Evolutionary conservation across 2,888 invertebrate species (phyloP).

Genomic region (Macrophya alboannulata): DNA sequence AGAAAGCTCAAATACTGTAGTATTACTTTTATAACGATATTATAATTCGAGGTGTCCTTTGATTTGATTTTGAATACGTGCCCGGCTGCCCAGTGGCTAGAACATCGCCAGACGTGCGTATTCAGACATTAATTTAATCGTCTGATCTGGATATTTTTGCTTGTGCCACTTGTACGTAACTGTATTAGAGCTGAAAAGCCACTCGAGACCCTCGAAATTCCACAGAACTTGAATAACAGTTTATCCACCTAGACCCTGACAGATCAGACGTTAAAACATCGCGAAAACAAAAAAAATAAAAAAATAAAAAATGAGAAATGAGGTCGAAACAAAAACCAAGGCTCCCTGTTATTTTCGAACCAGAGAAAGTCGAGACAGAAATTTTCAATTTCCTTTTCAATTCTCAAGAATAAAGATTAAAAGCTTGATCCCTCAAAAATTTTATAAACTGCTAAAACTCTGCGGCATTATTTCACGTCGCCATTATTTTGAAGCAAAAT

Average conservation of each 20-base stretch:
- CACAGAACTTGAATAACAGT: constrained; percentile 1
- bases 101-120: neutral
- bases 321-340: neutral
- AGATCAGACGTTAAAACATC: neutral
- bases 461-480: neutral
- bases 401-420: neutral
- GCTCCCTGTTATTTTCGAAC: neutral
- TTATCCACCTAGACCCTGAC: constrained; percentile 18
- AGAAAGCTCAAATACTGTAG: neutral
- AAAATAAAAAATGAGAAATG: neutral
- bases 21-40: neutral
- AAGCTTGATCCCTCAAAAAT: neutral
- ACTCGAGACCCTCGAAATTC: constrained; percentile 58
- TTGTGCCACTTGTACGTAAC: neutral
- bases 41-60: neutral
- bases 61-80: neutral
- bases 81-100: neutral
- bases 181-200: neutral
- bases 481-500: neutral
- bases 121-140: neutral
- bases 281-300: neutral
- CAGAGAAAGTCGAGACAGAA: neutral
- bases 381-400: neutral
- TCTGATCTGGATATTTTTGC: constrained; percentile 17
- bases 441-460: no score